A percentile compares a stretch with the other conserved stretches of the same genome.
phyloP scores from a whole-genome alignment of 2,888 invertebrate genomes.

The Cantharis nigra region DNA sequence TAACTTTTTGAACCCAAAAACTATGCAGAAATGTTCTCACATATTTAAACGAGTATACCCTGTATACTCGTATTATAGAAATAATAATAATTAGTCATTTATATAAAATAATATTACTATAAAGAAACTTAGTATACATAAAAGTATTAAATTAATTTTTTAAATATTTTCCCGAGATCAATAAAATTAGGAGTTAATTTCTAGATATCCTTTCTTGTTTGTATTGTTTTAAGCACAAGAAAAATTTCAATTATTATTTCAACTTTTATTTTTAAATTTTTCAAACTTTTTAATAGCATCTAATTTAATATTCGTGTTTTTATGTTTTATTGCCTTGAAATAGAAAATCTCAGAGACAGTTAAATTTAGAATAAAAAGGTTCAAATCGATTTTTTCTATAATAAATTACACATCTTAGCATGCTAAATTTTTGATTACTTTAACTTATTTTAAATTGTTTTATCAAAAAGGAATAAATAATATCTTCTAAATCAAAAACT shows the following conservation, averaged over 20 bases:
- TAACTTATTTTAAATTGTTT: neutral
- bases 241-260: neutral
- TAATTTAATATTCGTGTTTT: neutral
- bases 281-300: neutral
- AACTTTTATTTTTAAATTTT: neutral
- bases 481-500: neutral
- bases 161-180: neutral
- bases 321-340: neutral
- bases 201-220: neutral
- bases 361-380: neutral
- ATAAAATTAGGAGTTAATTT: neutral
- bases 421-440: neutral
- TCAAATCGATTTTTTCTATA: neutral
- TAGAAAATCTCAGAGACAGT: neutral
- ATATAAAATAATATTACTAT: neutral
- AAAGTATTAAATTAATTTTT: neutral
- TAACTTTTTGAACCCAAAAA: no score
- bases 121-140: neutral
- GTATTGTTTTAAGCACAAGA: neutral
- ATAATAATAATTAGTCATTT: neutral
- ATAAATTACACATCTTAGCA: neutral
- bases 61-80: no score
- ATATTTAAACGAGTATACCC: no score
- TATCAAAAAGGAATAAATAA: neutral
- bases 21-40: no score